phyloP scores from a whole-genome alignment of 2,113 vertebrate genomes.

The Crotalus helleri region DNA sequence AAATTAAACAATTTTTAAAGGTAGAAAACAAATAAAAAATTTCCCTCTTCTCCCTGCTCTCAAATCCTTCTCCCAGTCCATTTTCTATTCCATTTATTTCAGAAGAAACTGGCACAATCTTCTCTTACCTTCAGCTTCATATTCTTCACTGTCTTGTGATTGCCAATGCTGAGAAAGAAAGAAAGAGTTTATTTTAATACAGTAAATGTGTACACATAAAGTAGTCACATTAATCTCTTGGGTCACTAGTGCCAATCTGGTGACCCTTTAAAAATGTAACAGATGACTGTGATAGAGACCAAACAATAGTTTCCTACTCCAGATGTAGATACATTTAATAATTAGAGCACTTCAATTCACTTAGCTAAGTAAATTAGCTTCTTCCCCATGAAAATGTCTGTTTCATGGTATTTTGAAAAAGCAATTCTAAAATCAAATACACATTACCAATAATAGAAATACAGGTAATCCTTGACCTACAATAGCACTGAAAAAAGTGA shows the following conservation, averaged over 20 bases:
- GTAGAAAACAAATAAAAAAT: neutral
- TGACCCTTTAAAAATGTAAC: neutral
- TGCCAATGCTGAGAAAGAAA: slow-evolving; percentile 81
- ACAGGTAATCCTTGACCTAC: neutral
- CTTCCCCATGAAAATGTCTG: neutral
- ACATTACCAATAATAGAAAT: slow-evolving; percentile 1
- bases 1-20: neutral
- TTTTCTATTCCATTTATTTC: neutral
- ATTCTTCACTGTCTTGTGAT: slow-evolving; percentile 80
- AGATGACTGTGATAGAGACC: neutral
- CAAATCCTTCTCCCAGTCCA: neutral
- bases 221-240: too few species aligned
- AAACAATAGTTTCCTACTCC: neutral
- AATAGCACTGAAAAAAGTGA: neutral
- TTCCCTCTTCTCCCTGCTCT: neutral
- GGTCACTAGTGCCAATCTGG: neutral
- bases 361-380: neutral
- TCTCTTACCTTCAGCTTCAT: slow-evolving; percentile 88
- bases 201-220: neutral
- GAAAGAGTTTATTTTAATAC: neutral
- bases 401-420: slow-evolving; percentile 3
- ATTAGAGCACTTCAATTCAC: neutral
- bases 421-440: neutral
- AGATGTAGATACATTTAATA: neutral
- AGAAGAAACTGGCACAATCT: neutral